Evolutionary conservation across 2,888 invertebrate genomes (phyloP).

Genomic region (Sepioteuthis lessoniana): DNA sequence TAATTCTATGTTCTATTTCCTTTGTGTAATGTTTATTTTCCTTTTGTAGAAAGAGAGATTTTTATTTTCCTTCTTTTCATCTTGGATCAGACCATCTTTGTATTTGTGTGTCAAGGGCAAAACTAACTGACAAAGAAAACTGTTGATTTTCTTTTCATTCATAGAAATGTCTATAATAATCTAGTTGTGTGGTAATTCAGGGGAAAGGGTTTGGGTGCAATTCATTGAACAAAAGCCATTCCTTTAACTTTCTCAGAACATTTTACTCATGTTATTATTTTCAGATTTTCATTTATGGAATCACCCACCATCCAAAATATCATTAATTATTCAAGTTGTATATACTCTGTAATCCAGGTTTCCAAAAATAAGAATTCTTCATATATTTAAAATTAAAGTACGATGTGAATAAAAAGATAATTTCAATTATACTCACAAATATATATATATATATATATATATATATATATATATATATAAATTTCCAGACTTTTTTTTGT

Average conservation of each 20-base stretch:
- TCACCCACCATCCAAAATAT: neutral
- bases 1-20: slow-evolving; percentile 13
- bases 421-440: too few species aligned
- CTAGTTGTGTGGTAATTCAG: neutral
- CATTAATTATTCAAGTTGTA: too few species aligned
- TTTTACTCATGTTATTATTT: neutral
- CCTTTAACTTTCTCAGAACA: neutral
- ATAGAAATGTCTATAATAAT: neutral
- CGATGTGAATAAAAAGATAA: too few species aligned
- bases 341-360: too few species aligned
- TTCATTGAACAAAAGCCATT: neutral
- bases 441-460: too few species aligned
- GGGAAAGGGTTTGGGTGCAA: neutral
- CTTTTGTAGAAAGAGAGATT: neutral
- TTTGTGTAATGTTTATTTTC: neutral
- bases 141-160: neutral
- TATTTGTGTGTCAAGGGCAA: neutral
- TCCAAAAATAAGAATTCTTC: too few species aligned
- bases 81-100: neutral
- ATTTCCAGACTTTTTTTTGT: too few species aligned
- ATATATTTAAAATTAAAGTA: too few species aligned
- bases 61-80: neutral
- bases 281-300: neutral
- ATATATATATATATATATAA: too few species aligned
- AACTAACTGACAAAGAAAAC: neutral